A percentile compares a stretch with the other conserved stretches of the same genome.
Evolutionary conservation across 2,113 vertebrate genomes (phyloP).

Genomic region (Tupaia chinensis): DNA sequence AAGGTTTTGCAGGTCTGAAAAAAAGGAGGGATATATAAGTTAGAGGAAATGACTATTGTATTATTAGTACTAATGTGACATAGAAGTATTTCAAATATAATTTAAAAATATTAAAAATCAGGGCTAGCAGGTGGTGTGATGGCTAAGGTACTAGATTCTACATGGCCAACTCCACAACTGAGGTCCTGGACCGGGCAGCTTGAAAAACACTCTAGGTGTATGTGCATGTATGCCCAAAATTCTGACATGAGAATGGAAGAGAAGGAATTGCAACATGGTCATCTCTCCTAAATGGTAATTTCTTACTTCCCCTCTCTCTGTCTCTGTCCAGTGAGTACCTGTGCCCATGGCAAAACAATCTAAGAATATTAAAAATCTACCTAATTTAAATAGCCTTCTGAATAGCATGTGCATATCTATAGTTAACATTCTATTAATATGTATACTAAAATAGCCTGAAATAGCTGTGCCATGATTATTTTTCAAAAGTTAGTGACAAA

Average conservation of each 20-base stretch:
- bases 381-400: background rate
- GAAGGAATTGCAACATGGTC: no score
- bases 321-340: no score
- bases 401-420: background rate
- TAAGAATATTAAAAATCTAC: background rate
- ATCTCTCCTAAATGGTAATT: no score
- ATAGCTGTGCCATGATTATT: background rate
- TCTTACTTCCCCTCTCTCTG: no score
- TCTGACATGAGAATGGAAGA: no score
- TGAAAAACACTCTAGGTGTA: no score
- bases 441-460: background rate
- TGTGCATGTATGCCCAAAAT: no score
- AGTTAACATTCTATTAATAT: background rate
- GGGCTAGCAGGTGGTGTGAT: no score
- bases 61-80: background rate
- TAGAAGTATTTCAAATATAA: slow-evolving; percentile 22
- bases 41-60: background rate
- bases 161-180: no score
- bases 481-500: slow-evolving; percentile 4
- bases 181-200: no score
- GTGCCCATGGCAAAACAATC: no score
- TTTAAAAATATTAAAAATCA: slow-evolving; percentile 7
- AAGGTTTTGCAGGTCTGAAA: background rate
- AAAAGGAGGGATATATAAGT: background rate
- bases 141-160: no score